Conservation (phyloP, 2,888 invertebrate genomes). For the Drosophila kanekoi region DNA sequence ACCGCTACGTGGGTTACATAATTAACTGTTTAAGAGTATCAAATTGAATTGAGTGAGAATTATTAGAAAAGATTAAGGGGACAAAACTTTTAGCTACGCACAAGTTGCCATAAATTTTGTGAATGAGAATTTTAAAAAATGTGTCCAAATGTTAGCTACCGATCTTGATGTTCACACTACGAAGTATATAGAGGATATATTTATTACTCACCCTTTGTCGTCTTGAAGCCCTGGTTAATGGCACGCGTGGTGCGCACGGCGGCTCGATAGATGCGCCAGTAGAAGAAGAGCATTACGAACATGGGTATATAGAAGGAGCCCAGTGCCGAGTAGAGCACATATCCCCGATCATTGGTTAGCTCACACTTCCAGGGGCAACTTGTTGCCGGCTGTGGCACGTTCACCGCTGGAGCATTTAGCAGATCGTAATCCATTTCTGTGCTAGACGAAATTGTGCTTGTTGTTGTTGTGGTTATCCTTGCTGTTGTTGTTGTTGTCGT, state of each 20-base stretch:
- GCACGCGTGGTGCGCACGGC: constrained; percentile 96
- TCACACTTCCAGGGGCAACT: constrained; percentile 95
- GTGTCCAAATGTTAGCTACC: constrained; percentile 54
- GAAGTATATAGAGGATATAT: neutral
- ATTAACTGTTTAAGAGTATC: constrained; percentile 50
- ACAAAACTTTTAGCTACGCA: constrained; percentile 73
- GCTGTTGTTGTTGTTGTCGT: constrained; percentile 30
- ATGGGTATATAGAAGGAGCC: constrained; percentile 99
- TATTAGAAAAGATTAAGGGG: constrained; percentile 55
- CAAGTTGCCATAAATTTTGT: constrained; percentile 67
- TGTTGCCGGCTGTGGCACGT: constrained; percentile 45
- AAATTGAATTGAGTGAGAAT: constrained; percentile 45
- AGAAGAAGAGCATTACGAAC: constrained; percentile 99
- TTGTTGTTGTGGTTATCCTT: constrained; percentile 27
- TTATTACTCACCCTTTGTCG: constrained; percentile 89
- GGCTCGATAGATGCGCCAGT: constrained; percentile 97
- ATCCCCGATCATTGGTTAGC: constrained; percentile 96
- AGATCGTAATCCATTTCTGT: constrained; percentile 55
- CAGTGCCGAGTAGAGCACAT: constrained; percentile 98
- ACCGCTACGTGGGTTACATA: constrained; percentile 67
- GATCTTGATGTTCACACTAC: constrained; percentile 27
- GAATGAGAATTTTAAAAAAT: constrained; percentile 53
- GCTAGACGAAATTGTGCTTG: constrained; percentile 14
- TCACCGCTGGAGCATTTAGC: constrained; percentile 31
- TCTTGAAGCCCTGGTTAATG: constrained; percentile 95